Base-by-base conservation (phyloP, 2,113 vertebrate species). In the Rattus rattus region DNA sequence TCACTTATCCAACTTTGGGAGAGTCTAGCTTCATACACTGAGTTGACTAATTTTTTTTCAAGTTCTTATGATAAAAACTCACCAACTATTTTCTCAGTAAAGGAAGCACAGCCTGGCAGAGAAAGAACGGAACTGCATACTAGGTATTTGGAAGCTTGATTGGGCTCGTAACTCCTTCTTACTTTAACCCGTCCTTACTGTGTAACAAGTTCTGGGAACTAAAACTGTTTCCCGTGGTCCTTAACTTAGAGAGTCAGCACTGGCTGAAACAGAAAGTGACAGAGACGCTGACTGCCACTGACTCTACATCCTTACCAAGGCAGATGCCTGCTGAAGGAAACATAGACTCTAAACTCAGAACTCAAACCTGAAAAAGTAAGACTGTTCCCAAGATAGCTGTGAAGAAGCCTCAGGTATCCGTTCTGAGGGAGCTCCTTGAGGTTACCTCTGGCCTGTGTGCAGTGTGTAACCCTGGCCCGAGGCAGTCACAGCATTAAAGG, bases 141-240 rank as follows among this genome's bases (percentile, higher is more conserved):
- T 92, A 94, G 83, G 70, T 96, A 95, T 97, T 97, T 96, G 90
- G 96, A 98, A 98, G 77, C 90, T 98, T 96, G 75, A 12, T 97
- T 96, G 75, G 96, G 93, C 72, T 95, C 80, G 94, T 98, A 98
- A 98, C 93, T n/a, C 72, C 39, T n/a, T 72, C 39, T n/a, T 72
- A 72, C 72, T 43, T 43, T 43, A 43, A 98, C 93, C 72, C 72
- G 43, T 73, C 8, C 17, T n/a, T 72, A 72, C 72, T 43, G 22
- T 43, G 7, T 73, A 22, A 73, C 7, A 96, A 90, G 16, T 20
- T 88, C 91, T 97, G 43, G 97, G 95, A 98, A 70, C 96, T 98
- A 97, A 97, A 98, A 97, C 91, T 95, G 80, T 98, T 97, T 70
- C 72, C 96, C 43, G 65, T 97, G 97, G 92, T 97, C 98, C 83